Conservation (phyloP, 2,888 invertebrate species). For the Pilophorus perplexus region DNA sequence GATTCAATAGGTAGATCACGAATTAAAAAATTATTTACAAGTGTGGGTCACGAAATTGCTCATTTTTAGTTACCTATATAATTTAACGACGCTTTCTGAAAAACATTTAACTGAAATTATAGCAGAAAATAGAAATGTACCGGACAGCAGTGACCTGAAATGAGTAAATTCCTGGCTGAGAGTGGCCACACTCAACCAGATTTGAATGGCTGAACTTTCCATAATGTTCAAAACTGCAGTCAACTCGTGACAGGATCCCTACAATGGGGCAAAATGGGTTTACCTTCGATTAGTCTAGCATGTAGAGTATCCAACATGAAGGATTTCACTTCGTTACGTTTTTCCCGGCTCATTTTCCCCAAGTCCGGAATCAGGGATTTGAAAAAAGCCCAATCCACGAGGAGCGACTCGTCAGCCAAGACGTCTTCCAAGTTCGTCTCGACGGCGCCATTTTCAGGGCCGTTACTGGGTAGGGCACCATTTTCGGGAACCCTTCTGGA, state of each 20-base stretch:
- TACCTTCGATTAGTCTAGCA: conserved; percentile 1
- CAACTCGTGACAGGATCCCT: too few species aligned
- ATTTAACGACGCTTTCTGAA: too few species aligned
- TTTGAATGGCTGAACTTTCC: background rate
- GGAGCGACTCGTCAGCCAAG: background rate
- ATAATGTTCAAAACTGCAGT: background rate
- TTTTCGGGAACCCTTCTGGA: background rate
- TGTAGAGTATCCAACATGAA: conserved; percentile 22
- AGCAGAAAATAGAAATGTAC: too few species aligned
- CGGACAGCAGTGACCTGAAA: too few species aligned
- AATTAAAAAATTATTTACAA: too few species aligned
- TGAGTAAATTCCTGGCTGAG: too few species aligned
- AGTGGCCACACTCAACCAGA: background rate
- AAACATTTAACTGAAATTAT: too few species aligned
- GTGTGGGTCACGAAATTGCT: too few species aligned
- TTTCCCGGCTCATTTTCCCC: background rate
- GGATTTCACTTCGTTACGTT: conserved; percentile 3
- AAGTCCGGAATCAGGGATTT: conserved; percentile 25
- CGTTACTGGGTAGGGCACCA: background rate
- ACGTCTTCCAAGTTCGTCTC: background rate
- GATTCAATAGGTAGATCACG: too few species aligned
- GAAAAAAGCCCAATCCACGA: conserved; percentile 33
- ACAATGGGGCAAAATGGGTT: too few species aligned
- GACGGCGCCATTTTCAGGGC: background rate
- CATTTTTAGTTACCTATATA: too few species aligned